Base-by-base conservation (phyloP, 2,797 vertebrate genomes). In the Loriculus beryllinus region DNA sequence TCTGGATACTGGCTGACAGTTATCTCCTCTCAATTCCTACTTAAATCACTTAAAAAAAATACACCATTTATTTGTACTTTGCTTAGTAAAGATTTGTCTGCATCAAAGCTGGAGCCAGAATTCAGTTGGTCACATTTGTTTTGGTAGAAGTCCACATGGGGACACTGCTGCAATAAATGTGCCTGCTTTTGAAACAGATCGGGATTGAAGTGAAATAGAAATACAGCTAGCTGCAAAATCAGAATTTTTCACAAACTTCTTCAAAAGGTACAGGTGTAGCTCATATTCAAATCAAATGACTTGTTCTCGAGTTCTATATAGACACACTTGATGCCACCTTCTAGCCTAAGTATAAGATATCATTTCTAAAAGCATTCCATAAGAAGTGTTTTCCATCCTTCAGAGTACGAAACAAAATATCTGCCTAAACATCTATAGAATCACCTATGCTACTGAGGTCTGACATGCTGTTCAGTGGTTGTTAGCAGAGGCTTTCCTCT, bases 61-160 rank as follows among this genome's bases (percentile, higher is more conserved):
- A 12, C 72, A 45, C 6, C 0, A 35, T 47, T 60, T 78, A 48
- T 82, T 95, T 68, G n/a, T 64, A 33, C 79, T 93, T 95, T 91
- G 5, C 59, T 59, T 62, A 43, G 14, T 48, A 56, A 63, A 77
- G 67, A 68, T 86, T 88, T 86, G 29, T 25, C 54, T 81, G 35
- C 35, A 22, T 83, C 42, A 42, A 68, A 83, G 80, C 37, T 18
- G 29, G 29, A 91, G n/a, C 51, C 86, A 82, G 87, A 94, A 83
- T 60, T 91, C 31, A 14, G 13, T 8, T 22, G 63, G 65, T 54
- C 57, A 45, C 25, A 23, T 83, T 86, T 78, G 25, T 57, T 94
- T 92, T 93, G 80, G 65, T 90, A 54, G 39, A 69, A 94, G 72
- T 78, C 62, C 87, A 83, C 85, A 71, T 12, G 76, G 64, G 85